Percentiles rank a stretch among this genome's conserved stretches.
These are phyloP conservation scores for Acronicta leporina DNA, from an alignment of 2,888 invertebrate species.

Conservation along the genomic window DNA sequence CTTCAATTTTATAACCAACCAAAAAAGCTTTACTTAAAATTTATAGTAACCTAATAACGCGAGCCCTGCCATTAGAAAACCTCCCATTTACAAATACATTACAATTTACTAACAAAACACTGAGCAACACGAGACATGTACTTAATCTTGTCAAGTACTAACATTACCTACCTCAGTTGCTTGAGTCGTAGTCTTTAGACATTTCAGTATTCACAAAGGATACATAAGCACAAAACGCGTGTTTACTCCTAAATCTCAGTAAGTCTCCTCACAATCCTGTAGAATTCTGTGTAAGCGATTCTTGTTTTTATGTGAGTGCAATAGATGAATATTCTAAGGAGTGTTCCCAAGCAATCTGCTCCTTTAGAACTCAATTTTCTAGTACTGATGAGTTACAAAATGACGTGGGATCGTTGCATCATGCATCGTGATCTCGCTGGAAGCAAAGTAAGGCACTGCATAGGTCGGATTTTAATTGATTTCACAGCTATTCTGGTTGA, in stretches of 20 bases:
- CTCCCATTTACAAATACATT: slow-evolving; percentile 40
- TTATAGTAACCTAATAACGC: slow-evolving; percentile 8
- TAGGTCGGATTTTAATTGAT: slow-evolving; percentile 58
- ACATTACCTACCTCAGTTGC: slow-evolving; percentile 52
- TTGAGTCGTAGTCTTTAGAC: slow-evolving; percentile 20
- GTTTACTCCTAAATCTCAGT: background rate
- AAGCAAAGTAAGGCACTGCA: slow-evolving; percentile 52
- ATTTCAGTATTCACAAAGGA: slow-evolving; percentile 11
- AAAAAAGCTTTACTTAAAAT: slow-evolving; percentile 9
- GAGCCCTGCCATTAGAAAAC: slow-evolving; percentile 31
- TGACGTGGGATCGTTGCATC: slow-evolving; percentile 67
- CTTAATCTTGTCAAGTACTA: slow-evolving; percentile 50
- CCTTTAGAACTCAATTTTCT: slow-evolving; percentile 17
- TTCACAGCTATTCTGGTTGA: slow-evolving; percentile 47
- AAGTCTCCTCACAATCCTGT: background rate
- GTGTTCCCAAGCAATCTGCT: slow-evolving; percentile 24
- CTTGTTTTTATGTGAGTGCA: background rate
- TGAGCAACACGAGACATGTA: slow-evolving; percentile 37
- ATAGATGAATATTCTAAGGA: background rate
- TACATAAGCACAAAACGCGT: slow-evolving; percentile 1
- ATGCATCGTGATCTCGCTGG: slow-evolving; percentile 65
- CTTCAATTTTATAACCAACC: background rate
- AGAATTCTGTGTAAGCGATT: background rate
- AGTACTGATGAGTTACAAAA: slow-evolving; percentile 68
- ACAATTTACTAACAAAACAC: slow-evolving; percentile 49